phyloP scores from a whole-genome alignment of 2,113 vertebrate genomes.

The Periophthalmodon schlosseri region DNA sequence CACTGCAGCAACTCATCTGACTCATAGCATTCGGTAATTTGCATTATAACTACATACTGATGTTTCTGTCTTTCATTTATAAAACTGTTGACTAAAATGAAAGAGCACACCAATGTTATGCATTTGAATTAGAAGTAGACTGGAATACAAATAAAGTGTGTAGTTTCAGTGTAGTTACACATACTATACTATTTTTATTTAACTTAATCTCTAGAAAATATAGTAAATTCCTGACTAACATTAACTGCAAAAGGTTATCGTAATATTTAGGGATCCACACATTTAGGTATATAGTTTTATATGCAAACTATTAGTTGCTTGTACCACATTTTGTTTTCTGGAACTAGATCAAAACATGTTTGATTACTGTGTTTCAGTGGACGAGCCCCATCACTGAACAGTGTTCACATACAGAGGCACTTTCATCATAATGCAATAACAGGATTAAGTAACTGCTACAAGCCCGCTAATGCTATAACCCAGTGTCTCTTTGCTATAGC shows the following conservation, averaged over 20 bases:
- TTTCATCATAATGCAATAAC: neutral
- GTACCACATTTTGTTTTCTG: too few species aligned
- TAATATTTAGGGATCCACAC: too few species aligned
- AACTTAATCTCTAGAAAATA: too few species aligned
- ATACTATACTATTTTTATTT: too few species aligned
- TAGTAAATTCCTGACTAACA: too few species aligned
- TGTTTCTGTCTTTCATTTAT: neutral
- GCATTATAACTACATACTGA: neutral
- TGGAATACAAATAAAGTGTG: too few species aligned
- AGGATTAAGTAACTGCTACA: conserved; percentile 3
- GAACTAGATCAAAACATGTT: neutral
- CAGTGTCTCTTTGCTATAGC: neutral
- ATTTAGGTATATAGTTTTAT: too few species aligned
- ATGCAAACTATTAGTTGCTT: too few species aligned
- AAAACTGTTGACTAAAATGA: neutral
- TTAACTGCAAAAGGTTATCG: too few species aligned
- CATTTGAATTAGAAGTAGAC: too few species aligned
- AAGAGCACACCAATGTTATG: too few species aligned
- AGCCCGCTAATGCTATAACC: neutral
- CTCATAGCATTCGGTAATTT: neutral
- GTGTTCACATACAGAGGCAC: neutral
- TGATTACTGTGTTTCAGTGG: neutral
- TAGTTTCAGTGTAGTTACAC: too few species aligned
- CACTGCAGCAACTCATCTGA: neutral
- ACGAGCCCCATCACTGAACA: neutral